Evolutionary conservation across 2,888 invertebrate species (phyloP).

Genomic region (Drosophila prolongata): DNA sequence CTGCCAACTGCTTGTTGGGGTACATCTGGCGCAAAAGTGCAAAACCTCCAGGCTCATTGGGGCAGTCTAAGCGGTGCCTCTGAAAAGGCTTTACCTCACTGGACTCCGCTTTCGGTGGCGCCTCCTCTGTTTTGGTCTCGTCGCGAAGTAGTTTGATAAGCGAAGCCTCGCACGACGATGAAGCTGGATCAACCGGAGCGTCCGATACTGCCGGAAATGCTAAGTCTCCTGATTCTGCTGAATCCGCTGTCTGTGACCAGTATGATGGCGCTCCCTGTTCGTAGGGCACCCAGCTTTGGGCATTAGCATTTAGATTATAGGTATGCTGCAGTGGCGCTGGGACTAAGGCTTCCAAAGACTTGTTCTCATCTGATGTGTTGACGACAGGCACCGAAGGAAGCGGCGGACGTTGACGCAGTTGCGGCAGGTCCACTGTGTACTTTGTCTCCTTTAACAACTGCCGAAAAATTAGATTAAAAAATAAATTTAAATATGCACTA

Average conservation of each 20-base stretch:
- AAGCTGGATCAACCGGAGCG: background rate
- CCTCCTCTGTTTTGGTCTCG: slow-evolving; percentile 19
- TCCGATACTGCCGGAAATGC: background rate
- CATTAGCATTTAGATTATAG: slow-evolving; percentile 55
- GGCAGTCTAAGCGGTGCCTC: slow-evolving; percentile 83
- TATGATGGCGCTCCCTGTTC: slow-evolving; percentile 76
- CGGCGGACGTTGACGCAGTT: slow-evolving; percentile 74
- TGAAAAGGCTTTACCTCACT: slow-evolving; percentile 43
- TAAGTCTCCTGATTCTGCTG: background rate
- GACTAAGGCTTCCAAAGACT: background rate
- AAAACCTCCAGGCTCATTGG: slow-evolving; percentile 86
- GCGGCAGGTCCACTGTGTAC: slow-evolving; percentile 79
- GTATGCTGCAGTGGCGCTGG: slow-evolving; percentile 1
- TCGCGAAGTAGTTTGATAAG: slow-evolving; percentile 79
- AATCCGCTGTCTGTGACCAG: slow-evolving; percentile 65
- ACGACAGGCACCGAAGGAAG: slow-evolving; percentile 59
- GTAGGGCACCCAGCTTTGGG: slow-evolving; percentile 76
- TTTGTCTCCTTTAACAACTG: slow-evolving; percentile 80
- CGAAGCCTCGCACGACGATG: slow-evolving; percentile 46
- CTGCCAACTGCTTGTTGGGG: slow-evolving; percentile 86
- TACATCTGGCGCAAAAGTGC: slow-evolving; percentile 86
- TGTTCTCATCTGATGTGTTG: slow-evolving; percentile 10
- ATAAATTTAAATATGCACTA: background rate
- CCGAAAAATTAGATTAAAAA: background rate
- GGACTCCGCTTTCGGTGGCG: background rate